Conservation (phyloP, 1,140 invertebrate genomes). For the Homarus americanus region DNA sequence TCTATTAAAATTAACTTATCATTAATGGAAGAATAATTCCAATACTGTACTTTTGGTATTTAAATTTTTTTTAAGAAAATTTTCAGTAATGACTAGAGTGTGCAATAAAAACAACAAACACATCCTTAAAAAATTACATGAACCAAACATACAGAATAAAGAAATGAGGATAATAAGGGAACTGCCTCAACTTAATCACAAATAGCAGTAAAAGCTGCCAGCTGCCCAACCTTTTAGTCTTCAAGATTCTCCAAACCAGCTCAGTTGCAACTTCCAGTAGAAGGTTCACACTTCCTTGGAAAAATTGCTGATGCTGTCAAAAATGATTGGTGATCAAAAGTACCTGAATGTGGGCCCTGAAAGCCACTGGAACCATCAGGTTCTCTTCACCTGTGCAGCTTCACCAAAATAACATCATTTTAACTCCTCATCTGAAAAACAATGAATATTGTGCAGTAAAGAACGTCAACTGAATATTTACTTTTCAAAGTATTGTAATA, state of each 20-base stretch:
- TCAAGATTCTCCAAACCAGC: background rate
- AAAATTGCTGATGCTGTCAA: background rate
- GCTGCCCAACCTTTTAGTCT: background rate
- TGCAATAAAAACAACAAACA: constrained; percentile 19
- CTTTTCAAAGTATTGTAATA: too few species aligned
- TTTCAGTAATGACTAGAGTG: constrained; percentile 42
- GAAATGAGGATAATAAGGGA: background rate
- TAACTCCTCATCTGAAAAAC: constrained; percentile 28
- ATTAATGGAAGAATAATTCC: background rate
- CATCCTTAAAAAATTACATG: background rate
- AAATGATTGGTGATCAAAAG: background rate
- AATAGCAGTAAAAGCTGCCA: background rate
- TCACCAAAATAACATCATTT: constrained; percentile 6
- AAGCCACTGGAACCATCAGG: constrained; percentile 5
- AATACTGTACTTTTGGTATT: background rate
- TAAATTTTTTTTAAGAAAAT: background rate
- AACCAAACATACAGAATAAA: background rate
- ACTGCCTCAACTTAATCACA: background rate
- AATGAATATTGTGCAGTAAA: too few species aligned
- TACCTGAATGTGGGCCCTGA: background rate
- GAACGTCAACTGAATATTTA: too few species aligned
- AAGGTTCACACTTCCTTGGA: background rate
- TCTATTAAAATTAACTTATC: background rate
- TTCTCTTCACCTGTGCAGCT: constrained; percentile 20
- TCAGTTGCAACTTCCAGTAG: background rate